A percentile compares a stretch with the other conserved stretches of the same genome.
Evolutionary conservation across 2,797 vertebrate species (phyloP).

Genomic region (Betta splendens): DNA sequence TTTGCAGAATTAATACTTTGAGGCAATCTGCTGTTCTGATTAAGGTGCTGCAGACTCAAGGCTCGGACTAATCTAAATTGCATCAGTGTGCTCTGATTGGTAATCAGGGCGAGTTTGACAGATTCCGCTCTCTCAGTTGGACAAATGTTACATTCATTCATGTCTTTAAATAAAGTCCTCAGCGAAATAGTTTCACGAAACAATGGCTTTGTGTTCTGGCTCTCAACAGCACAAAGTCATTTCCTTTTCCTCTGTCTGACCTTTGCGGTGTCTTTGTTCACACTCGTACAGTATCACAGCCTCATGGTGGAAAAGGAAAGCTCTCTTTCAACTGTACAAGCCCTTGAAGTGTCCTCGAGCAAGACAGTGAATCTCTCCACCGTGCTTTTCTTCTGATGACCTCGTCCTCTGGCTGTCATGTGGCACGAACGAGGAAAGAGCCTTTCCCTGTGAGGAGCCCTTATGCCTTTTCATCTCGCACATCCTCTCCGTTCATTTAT

Average conservation of each 20-base stretch:
- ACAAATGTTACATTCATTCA: slow-evolving; percentile 11
- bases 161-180: slow-evolving; percentile 13
- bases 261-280: slow-evolving; percentile 16
- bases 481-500: not conserved
- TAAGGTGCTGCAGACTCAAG: slow-evolving; percentile 10
- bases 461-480: not conserved
- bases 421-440: not conserved
- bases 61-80: slow-evolving; percentile 16
- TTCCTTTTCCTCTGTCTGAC: slow-evolving; percentile 13
- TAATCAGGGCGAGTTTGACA: not conserved
- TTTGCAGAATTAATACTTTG: slow-evolving; percentile 21
- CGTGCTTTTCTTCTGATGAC: slow-evolving; percentile 10
- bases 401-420: slow-evolving; percentile 14
- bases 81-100: slow-evolving; percentile 4
- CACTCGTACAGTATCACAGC: not conserved
- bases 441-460: not conserved
- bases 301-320: not conserved
- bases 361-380: not conserved
- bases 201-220: slow-evolving; percentile 16
- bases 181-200: slow-evolving; percentile 12
- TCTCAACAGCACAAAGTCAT: slow-evolving; percentile 12
- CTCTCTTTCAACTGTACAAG: slow-evolving; percentile 8
- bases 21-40: slow-evolving; percentile 16
- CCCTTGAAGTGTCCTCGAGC: slow-evolving; percentile 31
- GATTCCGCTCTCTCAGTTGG: not conserved